Conservation (phyloP, 2,113 vertebrate species). For the Octodon degus region DNA sequence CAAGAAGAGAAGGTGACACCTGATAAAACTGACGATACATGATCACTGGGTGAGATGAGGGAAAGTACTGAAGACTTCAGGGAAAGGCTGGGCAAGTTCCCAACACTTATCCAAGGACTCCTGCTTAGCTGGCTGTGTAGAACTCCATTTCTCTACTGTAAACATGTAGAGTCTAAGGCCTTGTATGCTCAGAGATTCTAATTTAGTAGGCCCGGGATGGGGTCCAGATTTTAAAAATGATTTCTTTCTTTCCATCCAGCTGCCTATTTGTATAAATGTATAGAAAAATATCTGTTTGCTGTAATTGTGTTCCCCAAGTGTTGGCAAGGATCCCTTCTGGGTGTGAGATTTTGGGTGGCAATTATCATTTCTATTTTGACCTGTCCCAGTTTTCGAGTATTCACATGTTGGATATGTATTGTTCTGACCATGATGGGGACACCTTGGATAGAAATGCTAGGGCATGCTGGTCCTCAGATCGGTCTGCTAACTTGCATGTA, state of each 20-base stretch:
- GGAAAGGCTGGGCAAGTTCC: not conserved
- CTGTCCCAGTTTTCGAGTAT: not conserved
- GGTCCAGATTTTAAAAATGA: not conserved
- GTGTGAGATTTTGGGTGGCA: not conserved
- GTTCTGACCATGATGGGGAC: not conserved
- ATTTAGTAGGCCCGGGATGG: not conserved
- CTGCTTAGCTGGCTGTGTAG: not conserved
- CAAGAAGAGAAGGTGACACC: not conserved
- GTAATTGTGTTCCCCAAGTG: not conserved
- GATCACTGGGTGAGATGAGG: not conserved
- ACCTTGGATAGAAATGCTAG: not conserved
- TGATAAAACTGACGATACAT: not conserved
- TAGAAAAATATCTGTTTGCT: not conserved
- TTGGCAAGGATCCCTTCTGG: not conserved
- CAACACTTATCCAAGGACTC: accelerated
- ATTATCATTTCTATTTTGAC: not conserved
- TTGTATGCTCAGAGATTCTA: not conserved
- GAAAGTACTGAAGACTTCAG: accelerated
- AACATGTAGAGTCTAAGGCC: not conserved
- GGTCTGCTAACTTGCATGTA: not conserved
- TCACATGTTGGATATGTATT: not conserved
- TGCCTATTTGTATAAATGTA: not conserved
- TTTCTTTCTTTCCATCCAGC: not conserved
- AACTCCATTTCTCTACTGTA: not conserved
- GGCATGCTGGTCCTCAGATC: not conserved